phyloP scores from a whole-genome alignment of 2,888 invertebrate genomes.

The Drosophila neotestacea region DNA sequence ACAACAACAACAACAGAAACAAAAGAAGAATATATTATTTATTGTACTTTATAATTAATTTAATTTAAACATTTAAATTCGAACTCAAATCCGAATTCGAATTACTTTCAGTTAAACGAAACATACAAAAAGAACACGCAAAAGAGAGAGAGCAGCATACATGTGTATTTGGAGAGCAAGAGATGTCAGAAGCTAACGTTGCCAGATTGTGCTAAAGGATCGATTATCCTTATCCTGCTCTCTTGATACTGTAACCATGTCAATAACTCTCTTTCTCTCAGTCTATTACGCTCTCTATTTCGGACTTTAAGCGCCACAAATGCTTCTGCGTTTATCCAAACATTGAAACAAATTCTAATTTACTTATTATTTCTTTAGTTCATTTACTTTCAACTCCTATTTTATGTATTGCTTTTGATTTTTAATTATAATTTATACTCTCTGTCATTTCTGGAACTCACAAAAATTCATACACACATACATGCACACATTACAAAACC shows the following conservation, averaged over 20 bases:
- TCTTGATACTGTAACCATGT: neutral
- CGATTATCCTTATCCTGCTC: neutral
- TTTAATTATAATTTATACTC: constrained; percentile 22
- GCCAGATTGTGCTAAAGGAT: too few relatives aligned
- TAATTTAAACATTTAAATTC: constrained; percentile 43
- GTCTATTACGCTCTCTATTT: constrained; percentile 7
- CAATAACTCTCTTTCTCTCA: neutral
- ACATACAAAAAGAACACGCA: constrained; percentile 43
- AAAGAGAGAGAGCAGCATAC: constrained; percentile 15
- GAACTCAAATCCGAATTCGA: constrained; percentile 37
- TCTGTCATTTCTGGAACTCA: constrained; percentile 5
- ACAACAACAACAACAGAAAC: constrained; percentile 43
- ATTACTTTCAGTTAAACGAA: constrained; percentile 48
- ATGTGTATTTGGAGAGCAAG: constrained; percentile 28
- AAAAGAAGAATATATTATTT: constrained; percentile 63
- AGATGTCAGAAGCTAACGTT: neutral
- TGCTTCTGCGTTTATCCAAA: constrained; percentile 14
- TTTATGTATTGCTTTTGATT: constrained; percentile 33
- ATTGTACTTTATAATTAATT: constrained; percentile 77
- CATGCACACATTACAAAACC: constrained; percentile 9
- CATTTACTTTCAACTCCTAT: constrained; percentile 11
- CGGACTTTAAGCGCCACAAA: constrained; percentile 9
- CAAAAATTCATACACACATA: constrained; percentile 9
- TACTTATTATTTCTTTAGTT: constrained; percentile 18
- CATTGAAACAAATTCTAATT: constrained; percentile 24